Conservation (phyloP, 2,888 invertebrate genomes). For the Cetonia aurata region DNA sequence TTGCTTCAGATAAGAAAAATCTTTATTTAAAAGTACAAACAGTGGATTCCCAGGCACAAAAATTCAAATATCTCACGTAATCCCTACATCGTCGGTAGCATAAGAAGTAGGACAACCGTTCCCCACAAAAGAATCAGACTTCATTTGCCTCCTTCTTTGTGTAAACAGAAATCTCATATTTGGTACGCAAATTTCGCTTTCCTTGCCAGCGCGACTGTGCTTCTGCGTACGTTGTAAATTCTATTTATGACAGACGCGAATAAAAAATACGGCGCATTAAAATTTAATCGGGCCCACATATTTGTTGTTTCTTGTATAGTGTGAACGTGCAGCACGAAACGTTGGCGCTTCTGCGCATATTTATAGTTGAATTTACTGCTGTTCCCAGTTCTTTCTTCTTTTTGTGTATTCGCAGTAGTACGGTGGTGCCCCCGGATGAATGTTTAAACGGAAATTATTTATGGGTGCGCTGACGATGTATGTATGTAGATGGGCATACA, state of each 20-base stretch:
- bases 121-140: too few species aligned
- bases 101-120: too few species aligned
- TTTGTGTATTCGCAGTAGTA: not conserved
- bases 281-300: conserved; percentile 22
- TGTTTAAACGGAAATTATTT: conserved; percentile 32
- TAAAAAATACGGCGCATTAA: conserved; percentile 21
- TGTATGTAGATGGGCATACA: too few species aligned
- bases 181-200: too few species aligned
- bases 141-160: too few species aligned
- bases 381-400: conserved; percentile 11
- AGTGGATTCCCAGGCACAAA: too few species aligned
- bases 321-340: conserved; percentile 23
- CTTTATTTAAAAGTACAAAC: too few species aligned
- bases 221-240: conserved; percentile 11
- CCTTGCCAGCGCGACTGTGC: too few species aligned
- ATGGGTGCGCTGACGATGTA: not conserved
- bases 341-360: conserved; percentile 10
- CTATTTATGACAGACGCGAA: conserved; percentile 26
- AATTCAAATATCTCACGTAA: too few species aligned
- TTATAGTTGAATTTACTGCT: conserved; percentile 36
- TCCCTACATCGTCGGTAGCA: too few species aligned
- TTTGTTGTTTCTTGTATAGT: conserved; percentile 22
- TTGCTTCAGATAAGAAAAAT: too few species aligned
- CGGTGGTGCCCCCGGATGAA: conserved; percentile 2
- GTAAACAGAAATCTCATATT: conserved; percentile 3